Conservation (phyloP, 2,888 invertebrate genomes). For the Tachystola acroxantha region DNA sequence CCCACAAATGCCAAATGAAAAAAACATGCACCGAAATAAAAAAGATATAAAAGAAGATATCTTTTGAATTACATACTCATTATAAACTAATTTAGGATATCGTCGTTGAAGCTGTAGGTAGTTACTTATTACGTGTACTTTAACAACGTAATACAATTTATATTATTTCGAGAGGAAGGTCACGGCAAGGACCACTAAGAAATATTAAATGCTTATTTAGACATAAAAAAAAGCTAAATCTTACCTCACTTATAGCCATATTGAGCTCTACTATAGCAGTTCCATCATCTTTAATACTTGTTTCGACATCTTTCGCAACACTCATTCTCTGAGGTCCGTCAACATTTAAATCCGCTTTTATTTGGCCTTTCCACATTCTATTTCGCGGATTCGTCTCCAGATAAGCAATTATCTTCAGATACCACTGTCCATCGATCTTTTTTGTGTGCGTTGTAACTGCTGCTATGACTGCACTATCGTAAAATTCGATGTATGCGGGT, state of each 20-base stretch:
- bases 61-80: no score
- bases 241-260: slow-evolving; percentile 52
- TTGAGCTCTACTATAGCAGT: slow-evolving; percentile 41
- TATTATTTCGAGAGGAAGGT: no score
- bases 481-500: slow-evolving; percentile 81
- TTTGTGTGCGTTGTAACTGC: slow-evolving; percentile 73
- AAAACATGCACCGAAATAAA: no score
- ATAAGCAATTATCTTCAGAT: slow-evolving; percentile 38
- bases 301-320: slow-evolving; percentile 30
- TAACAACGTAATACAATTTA: no score
- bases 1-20: no score
- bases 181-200: no score
- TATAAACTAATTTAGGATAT: no score
- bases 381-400: slow-evolving; percentile 40
- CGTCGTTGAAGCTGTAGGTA: no score
- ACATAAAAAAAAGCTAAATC: slow-evolving; percentile 4
- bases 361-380: slow-evolving; percentile 34
- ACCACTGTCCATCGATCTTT: slow-evolving; percentile 41
- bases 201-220: no score
- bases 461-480: slow-evolving; percentile 80
- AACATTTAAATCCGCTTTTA: slow-evolving; percentile 42
- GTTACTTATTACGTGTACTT: no score
- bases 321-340: slow-evolving; percentile 46
- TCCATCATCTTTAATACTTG: slow-evolving; percentile 38
- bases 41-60: no score